These are phyloP conservation scores for Hylia prasina DNA, from an alignment of 2,113 vertebrate genomes.

Conservation along the genomic window DNA sequence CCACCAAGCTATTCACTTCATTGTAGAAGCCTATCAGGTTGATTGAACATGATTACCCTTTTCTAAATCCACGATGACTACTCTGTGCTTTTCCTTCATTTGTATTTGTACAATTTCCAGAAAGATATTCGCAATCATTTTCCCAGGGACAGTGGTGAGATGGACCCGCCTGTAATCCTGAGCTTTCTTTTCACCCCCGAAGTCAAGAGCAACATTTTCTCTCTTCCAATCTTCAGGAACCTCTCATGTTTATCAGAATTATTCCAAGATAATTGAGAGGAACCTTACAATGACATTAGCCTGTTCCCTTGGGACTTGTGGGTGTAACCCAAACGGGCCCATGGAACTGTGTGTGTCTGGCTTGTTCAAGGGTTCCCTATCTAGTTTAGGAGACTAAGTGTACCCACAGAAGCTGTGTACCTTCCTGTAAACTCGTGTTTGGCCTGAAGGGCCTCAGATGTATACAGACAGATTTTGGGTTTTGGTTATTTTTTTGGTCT, in stretches of 20 bases:
- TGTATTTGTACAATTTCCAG: background rate
- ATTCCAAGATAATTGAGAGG: background rate
- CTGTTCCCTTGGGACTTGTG: background rate
- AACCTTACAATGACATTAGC: background rate
- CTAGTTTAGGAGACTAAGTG: background rate
- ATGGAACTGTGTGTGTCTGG: background rate
- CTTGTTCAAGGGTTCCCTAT: background rate
- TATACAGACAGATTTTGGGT: background rate
- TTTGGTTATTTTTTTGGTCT: no score
- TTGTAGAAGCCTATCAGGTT: background rate
- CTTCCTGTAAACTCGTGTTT: background rate
- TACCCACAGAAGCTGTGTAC: background rate
- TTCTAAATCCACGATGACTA: background rate
- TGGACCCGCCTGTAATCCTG: background rate
- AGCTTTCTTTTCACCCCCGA: background rate
- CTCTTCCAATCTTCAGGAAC: background rate
- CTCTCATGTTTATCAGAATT: background rate
- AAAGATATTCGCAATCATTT: background rate
- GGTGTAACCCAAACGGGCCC: background rate
- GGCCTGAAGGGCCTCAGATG: background rate
- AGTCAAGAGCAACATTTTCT: background rate
- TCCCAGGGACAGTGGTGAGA: fast-evolving
- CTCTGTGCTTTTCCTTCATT: background rate
- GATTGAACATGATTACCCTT: background rate
- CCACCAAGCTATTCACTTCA: background rate